Percentiles rank a stretch among this genome's conserved stretches.
Evolutionary conservation across 2,113 vertebrate species (phyloP).

Genomic region (Abramis brama): DNA sequence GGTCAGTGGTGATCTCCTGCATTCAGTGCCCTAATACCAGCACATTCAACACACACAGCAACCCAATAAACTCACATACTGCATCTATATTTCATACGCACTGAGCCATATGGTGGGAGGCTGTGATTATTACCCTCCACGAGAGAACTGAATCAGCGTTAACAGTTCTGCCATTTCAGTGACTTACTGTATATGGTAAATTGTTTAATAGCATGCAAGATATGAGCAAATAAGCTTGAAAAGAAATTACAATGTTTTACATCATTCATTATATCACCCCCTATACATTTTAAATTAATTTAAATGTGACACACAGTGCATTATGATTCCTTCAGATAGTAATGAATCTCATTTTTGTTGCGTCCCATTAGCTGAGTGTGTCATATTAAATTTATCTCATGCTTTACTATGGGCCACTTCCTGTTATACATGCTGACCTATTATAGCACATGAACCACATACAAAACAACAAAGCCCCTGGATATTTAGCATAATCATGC

Average conservation of each 20-base stretch:
- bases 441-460: background rate
- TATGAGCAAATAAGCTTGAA: background rate
- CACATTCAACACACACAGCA: background rate
- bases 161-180: conserved; percentile 2
- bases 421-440: background rate
- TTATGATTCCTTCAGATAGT: background rate
- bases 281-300: conserved; percentile 4
- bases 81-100: conserved; percentile 32
- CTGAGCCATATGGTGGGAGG: conserved; percentile 35
- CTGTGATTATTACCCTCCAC: conserved; percentile 32
- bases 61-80: background rate
- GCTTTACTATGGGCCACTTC: background rate
- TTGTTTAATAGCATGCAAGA: background rate
- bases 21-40: conserved; percentile 27
- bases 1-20: conserved; percentile 38
- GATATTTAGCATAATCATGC: conserved; percentile 26
- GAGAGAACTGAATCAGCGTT: background rate
- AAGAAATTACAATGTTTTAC: conserved; percentile 5
- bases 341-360: background rate
- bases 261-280: background rate
- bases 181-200: background rate
- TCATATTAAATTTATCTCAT: background rate
- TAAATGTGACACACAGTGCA: background rate
- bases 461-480: background rate
- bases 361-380: background rate